phyloP scores from a whole-genome alignment of 1,140 invertebrate genomes.

The Helicoverpa armigera region DNA sequence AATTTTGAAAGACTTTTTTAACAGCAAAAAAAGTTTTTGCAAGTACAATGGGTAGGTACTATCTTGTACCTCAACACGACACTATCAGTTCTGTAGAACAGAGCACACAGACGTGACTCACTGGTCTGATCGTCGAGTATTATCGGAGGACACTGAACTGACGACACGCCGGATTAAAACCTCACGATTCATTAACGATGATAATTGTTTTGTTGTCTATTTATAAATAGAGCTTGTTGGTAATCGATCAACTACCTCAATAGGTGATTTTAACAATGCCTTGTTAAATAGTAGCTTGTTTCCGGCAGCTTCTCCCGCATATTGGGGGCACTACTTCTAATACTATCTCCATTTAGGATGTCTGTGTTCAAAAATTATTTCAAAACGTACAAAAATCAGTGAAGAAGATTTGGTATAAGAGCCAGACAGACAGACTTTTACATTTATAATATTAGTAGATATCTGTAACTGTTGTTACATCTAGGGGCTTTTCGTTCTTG shows the following conservation, averaged over 20 bases:
- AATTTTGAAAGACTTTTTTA: not conserved
- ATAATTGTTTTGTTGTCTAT: slow-evolving; percentile 10
- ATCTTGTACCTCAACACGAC: not conserved
- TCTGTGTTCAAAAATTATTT: too few species aligned
- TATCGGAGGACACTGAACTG: slow-evolving; percentile 24
- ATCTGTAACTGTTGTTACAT: too few species aligned
- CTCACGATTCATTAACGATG: slow-evolving; percentile 10
- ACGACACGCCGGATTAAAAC: slow-evolving; percentile 11
- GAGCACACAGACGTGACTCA: slow-evolving; percentile 25
- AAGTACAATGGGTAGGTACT: not conserved
- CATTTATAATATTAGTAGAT: too few species aligned
- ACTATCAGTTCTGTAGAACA: slow-evolving; percentile 26
- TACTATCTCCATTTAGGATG: too few species aligned
- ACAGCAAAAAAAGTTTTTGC: not conserved
- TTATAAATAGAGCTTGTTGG: slow-evolving; percentile 5
- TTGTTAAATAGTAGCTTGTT: too few species aligned
- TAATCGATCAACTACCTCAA: not conserved
- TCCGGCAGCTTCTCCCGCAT: too few species aligned
- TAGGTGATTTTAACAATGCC: too few species aligned
- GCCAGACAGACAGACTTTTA: too few species aligned
- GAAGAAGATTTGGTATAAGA: too few species aligned
- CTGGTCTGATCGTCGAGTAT: slow-evolving; percentile 18
- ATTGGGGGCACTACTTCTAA: too few species aligned
- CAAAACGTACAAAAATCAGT: too few species aligned
- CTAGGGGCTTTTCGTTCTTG: too few species aligned